Evolutionary conservation across 1,140 invertebrate genomes (phyloP), one percentile per base, ranked within the genome.

Genomic region (Galendromus occidentalis): DNA sequence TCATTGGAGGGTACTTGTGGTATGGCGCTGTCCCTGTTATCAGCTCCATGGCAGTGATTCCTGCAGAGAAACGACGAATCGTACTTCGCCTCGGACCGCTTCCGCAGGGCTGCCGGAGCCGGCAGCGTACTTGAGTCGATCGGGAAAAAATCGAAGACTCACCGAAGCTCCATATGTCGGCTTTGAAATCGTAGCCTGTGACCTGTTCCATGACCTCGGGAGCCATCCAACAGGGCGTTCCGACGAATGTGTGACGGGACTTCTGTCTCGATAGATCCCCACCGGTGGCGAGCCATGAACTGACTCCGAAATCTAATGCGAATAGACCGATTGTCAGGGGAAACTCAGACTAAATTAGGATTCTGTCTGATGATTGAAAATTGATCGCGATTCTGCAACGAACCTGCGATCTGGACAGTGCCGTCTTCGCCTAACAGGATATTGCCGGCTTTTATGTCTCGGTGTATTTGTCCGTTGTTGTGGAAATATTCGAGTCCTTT

Each of bases 151-250:
- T 1, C 25, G 22, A 22, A 59, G 9, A 59, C 51, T 59, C 14
- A 59, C 51, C 64, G 66, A 81, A 76, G 69, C 76, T 78, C 80
- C 80, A 81, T 47, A 81, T 81, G 69, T 81, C 80, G 28, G 80
- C 80, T 68, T 80, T 80, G 71, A 75, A 78, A 68, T 80, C 78
- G 70, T 81, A 80, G 0, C 80, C 79, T 39, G 76, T 70, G 67
- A 86, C 86, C 82, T 96, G 91, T 79, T 98, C 91, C 92, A 97
- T 97, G 67, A 98, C 92, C 81, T 98, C 95, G 12, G 94, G 94
- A n/a, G 94, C 94, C 94, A 98, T 98, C 93, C 93, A 98, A 75
- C 94, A 98, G 0, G 93, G 80, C 2, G 81, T 83, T 6, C 81
- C 82, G 18, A 83, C 82, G 76, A 83, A 83, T 4, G 82, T 83